These are phyloP conservation scores for Heterotilapia buettikoferi DNA, from an alignment of 2,113 vertebrate genomes.

Conservation along the genomic window DNA sequence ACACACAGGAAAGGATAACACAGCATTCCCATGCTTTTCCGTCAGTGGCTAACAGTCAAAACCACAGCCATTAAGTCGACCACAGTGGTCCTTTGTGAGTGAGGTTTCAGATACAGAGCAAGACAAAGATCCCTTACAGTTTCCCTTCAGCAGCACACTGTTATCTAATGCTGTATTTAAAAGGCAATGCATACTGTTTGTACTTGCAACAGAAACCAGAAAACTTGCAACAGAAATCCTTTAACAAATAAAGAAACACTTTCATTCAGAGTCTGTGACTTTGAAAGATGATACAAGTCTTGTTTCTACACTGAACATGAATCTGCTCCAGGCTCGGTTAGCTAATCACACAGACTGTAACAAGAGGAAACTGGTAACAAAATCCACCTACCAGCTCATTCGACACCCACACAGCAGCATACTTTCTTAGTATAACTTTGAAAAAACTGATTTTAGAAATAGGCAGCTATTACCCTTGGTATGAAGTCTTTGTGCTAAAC, in stretches of 20 bases:
- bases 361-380: background rate
- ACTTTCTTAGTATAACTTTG: background rate
- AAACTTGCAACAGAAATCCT: background rate
- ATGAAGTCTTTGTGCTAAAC: background rate
- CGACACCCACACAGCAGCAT: background rate
- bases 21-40: conserved; percentile 33
- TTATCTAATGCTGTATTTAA: background rate
- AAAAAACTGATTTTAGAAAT: background rate
- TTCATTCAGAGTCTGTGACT: background rate
- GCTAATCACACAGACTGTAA: background rate
- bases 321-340: background rate
- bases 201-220: background rate
- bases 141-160: background rate
- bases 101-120: background rate
- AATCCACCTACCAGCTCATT: background rate
- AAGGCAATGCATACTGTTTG: background rate
- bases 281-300: background rate
- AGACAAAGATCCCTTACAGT: background rate
- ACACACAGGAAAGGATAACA: conserved; percentile 62
- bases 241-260: background rate
- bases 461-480: background rate
- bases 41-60: conserved; percentile 37
- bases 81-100: conserved; percentile 46
- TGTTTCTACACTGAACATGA: background rate
- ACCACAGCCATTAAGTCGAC: background rate